Evolutionary conservation across 2,797 vertebrate genomes (phyloP).

Genomic region (Streptopelia turtur): DNA sequence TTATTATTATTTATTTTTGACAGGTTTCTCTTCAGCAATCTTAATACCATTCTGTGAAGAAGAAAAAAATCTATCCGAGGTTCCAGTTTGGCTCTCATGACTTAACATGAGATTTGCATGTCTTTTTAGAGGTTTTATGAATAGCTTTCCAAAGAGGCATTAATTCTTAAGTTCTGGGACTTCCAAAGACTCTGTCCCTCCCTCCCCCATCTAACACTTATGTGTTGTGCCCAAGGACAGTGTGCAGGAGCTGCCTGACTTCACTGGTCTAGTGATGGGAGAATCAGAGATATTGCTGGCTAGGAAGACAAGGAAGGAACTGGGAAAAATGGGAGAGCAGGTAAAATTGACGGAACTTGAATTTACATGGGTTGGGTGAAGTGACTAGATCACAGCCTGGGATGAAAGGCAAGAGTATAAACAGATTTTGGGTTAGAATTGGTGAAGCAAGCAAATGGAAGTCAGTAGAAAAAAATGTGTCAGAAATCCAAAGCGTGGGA

Average conservation of each 20-base stretch:
- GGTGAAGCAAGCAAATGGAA: not conserved
- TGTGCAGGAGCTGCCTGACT: not conserved
- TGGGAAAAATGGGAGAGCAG: not conserved
- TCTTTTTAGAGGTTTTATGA: constrained; percentile 15
- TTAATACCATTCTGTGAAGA: not conserved
- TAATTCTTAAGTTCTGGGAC: not conserved
- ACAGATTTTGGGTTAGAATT: not conserved
- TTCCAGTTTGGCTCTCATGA: not conserved
- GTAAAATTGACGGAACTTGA: not conserved
- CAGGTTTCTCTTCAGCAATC: not conserved
- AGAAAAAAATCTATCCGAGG: not conserved
- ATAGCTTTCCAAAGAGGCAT: constrained; percentile 3
- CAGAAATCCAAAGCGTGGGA: not conserved
- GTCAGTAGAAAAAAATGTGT: not conserved
- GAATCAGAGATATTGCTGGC: not conserved
- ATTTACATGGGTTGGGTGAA: not conserved
- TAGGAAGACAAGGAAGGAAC: not conserved
- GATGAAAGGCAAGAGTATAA: not conserved
- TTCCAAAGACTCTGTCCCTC: not conserved
- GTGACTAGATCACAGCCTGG: not conserved
- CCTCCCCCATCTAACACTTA: not conserved
- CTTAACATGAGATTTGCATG: constrained; percentile 26
- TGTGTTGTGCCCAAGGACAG: not conserved
- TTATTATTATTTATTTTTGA: not conserved
- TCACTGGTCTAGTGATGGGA: not conserved